Evolutionary conservation across 1,140 invertebrate species (phyloP).

Genomic region (Drosophila saltans): DNA sequence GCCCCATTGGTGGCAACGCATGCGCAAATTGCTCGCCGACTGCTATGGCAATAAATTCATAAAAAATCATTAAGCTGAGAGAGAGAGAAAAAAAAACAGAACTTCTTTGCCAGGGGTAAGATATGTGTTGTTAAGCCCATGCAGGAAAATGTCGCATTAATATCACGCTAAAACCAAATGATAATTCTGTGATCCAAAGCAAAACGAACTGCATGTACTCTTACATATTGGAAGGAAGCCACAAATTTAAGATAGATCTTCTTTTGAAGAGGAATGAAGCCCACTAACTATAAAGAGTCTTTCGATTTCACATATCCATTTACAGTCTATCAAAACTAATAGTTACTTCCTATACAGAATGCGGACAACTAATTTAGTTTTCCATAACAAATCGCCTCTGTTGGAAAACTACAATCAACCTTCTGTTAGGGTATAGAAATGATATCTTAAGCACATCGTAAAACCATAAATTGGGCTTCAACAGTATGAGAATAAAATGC

Average conservation of each 20-base stretch:
- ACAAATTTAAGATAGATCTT: too few relatives aligned
- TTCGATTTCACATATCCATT: too few relatives aligned
- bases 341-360: too few relatives aligned
- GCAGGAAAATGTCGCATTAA: conserved; percentile 66
- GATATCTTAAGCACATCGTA: conserved; percentile 63
- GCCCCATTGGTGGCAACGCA: conserved; percentile 76
- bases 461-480: conserved; percentile 56
- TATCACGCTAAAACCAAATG: conserved; percentile 62
- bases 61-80: conserved; percentile 77
- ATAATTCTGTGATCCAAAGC: background rate
- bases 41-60: conserved; percentile 78
- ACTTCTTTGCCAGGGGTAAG: conserved; percentile 42
- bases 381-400: too few relatives aligned
- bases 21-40: conserved; percentile 74
- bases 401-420: too few relatives aligned
- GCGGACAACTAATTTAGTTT: too few relatives aligned
- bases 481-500: background rate
- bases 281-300: too few relatives aligned
- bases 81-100: conserved; percentile 17
- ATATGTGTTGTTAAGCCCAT: conserved; percentile 14
- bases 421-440: conserved; percentile 39
- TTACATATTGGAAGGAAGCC: too few relatives aligned
- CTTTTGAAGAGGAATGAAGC: too few relatives aligned
- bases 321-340: too few relatives aligned
- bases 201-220: background rate